Evolutionary conservation across 2,113 vertebrate genomes (phyloP).

Genomic region (Bubo blakistoni): DNA sequence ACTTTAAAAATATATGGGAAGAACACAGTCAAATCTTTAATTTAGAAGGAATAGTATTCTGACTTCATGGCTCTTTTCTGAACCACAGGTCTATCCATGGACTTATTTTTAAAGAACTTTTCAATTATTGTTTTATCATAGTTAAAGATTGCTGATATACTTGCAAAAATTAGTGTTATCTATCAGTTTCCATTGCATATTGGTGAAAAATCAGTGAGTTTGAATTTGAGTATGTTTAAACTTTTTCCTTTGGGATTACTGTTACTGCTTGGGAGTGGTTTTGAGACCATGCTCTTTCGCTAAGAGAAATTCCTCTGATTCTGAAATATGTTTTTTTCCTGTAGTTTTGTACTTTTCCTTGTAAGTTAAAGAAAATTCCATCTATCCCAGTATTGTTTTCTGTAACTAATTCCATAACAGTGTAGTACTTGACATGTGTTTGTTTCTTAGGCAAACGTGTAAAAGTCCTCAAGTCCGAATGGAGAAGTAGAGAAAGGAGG

Average conservation of each 20-base stretch:
- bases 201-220: not conserved
- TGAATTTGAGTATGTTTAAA: not conserved
- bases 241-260: not conserved
- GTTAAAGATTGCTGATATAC: not conserved
- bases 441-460: slow-evolving; percentile 80
- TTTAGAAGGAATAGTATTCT: not conserved
- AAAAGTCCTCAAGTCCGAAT: slow-evolving; percentile 71
- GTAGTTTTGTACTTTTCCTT: not conserved
- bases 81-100: not conserved
- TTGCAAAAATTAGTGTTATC: not conserved
- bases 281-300: not conserved
- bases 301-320: slow-evolving; percentile 11
- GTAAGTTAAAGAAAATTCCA: slow-evolving; percentile 17
- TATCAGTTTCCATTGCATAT: not conserved
- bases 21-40: not conserved
- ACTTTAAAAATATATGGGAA: not conserved
- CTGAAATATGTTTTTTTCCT: not conserved
- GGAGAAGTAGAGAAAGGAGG: slow-evolving; percentile 74
- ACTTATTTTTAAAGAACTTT: not conserved
- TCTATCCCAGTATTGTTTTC: slow-evolving; percentile 31
- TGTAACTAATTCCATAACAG: slow-evolving; percentile 47
- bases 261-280: not conserved
- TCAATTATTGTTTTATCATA: not conserved
- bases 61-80: not conserved
- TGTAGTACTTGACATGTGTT: slow-evolving; percentile 74